Evolutionary conservation across 2,113 vertebrate genomes (phyloP).

Genomic region (Campylomormyrus numenius): DNA sequence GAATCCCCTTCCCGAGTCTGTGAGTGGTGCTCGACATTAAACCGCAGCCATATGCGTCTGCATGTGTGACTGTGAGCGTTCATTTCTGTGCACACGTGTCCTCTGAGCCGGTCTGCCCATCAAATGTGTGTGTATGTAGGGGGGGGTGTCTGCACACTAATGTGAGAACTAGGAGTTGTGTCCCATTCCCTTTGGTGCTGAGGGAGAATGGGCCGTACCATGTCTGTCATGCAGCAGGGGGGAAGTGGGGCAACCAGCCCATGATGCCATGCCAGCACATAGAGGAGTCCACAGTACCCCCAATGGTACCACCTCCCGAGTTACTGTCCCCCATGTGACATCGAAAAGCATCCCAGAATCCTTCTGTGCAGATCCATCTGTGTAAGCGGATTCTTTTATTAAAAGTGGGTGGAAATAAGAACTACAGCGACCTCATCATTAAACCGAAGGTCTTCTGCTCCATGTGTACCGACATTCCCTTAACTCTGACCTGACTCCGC

Average conservation of each 20-base stretch:
- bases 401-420: background rate
- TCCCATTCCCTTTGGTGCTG: background rate
- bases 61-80: background rate
- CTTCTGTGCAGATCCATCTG: background rate
- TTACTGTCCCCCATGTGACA: background rate
- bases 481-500: background rate
- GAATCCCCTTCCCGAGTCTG: background rate
- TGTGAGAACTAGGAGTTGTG: background rate
- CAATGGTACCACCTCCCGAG: background rate
- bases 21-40: background rate
- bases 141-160: background rate
- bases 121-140: background rate
- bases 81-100: background rate
- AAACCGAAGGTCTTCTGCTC: background rate
- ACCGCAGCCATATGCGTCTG: background rate
- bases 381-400: background rate
- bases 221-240: background rate
- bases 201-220: background rate
- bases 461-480: background rate
- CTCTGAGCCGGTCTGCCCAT: background rate
- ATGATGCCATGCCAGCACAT: background rate
- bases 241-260: background rate
- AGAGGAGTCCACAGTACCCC: background rate
- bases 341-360: background rate
- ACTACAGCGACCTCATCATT: background rate